These are phyloP conservation scores for Acanthornis magna DNA, from an alignment of 2,797 vertebrate species.

Conservation along the genomic window DNA sequence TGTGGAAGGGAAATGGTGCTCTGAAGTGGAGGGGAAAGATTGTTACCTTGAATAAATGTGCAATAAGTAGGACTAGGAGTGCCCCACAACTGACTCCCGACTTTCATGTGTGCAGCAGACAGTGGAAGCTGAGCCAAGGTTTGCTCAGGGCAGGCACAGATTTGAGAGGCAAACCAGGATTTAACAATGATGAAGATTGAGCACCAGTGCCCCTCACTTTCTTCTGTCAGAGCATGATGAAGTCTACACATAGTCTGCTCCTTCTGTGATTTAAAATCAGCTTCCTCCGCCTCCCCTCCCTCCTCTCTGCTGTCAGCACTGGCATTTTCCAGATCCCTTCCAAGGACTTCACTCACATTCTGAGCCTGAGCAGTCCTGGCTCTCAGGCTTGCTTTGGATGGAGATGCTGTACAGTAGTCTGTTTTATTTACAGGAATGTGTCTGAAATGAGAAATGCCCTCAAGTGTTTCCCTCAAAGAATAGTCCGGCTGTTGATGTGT, in stretches of 20 bases:
- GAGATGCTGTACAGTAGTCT: constrained; percentile 57
- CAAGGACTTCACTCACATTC: constrained; percentile 27
- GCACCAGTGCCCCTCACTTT: neutral
- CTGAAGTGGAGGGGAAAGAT: neutral
- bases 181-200: neutral
- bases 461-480: neutral
- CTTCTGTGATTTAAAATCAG: constrained; percentile 26
- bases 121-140: neutral
- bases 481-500: neutral
- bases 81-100: neutral
- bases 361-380: constrained; percentile 46
- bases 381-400: neutral
- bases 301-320: constrained; percentile 38
- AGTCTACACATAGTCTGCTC: neutral
- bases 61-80: neutral
- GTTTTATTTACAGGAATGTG: constrained; percentile 60
- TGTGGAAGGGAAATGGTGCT: neutral
- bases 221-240: neutral
- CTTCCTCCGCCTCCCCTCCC: neutral
- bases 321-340: constrained; percentile 64
- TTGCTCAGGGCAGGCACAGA: neutral
- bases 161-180: neutral
- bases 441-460: constrained; percentile 27
- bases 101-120: neutral
- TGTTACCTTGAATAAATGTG: neutral